Evolutionary conservation across 2,797 vertebrate species (phyloP), one percentile per base, ranked within the genome.

Genomic region (Phylloscopus collybita): DNA sequence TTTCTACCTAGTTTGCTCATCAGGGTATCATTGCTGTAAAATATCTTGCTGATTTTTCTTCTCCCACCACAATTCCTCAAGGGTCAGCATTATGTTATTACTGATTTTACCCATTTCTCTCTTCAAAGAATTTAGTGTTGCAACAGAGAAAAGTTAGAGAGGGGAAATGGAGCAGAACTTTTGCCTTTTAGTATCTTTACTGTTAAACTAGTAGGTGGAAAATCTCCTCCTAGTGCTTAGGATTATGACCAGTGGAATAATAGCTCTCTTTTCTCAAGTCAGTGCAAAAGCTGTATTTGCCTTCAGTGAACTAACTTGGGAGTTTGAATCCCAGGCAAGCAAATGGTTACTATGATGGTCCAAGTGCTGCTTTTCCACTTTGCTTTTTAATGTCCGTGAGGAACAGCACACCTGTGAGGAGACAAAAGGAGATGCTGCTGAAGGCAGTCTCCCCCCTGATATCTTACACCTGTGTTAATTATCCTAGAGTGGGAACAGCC

Each of bases 201-300:
- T 50, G 20, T 86, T 47, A 81, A 84, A 79, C 65, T 29, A 79
- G 13, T 49, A 25, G 62, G 50, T 81, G 62, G 85, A 90, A 92
- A 82, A 93, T 86, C 62, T 44, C 14, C 47, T 88, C 50, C 19
- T 84, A 47, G 21, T 69, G 38, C 7, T 93, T 64, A 42, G 57
- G 40, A 27, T 83, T 91, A 60, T 32, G 49, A 23, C 69, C 65
- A 57, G 30, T 86, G 56, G 70, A 91, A 83, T 54, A 91, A 80
- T 17, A 61, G 13, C 25, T 72, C 1, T 0, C 7, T 72, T 89
- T 73, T 60, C 29, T 49, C 59, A 45, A 70, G 42, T 67, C 40
- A 61, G 2, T 59, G 49, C 30, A 32, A 72, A 84, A 86, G 14
- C 44, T 93, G n/a, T 44, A 20, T 81, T 91, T 78, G 54, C 38